These are phyloP conservation scores for Patella vulgata DNA, from an alignment of 1,140 invertebrate species.

Conservation along the genomic window DNA sequence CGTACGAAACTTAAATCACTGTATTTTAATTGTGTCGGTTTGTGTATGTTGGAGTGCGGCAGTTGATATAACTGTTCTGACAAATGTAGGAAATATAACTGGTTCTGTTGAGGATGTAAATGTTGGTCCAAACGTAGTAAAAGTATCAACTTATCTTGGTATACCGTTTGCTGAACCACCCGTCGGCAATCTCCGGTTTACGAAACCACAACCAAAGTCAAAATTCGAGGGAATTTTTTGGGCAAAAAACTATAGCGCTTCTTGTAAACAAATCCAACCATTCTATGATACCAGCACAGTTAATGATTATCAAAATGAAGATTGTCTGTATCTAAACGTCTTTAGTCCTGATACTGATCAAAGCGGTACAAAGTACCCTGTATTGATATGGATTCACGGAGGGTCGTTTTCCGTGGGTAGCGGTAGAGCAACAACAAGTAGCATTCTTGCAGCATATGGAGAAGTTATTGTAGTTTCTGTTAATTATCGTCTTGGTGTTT, in stretches of 20 bases:
- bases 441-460: constrained; percentile 74
- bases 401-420: constrained; percentile 90
- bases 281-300: too few relatives aligned
- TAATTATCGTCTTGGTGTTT: constrained; percentile 81
- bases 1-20: too few relatives aligned
- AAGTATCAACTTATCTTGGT: constrained; percentile 2
- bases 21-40: too few relatives aligned
- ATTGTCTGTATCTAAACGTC: constrained; percentile 95
- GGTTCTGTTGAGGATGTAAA: too few relatives aligned
- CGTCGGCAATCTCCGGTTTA: constrained; percentile 14
- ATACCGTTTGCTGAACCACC: constrained; percentile 10
- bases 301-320: too few relatives aligned
- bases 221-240: constrained; percentile 4
- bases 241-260: neutral
- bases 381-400: constrained; percentile 96
- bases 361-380: constrained; percentile 66
- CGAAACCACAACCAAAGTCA: constrained; percentile 14
- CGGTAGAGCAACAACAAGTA: constrained; percentile 89
- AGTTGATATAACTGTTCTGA: too few relatives aligned
- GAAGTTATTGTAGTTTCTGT: constrained; percentile 84
- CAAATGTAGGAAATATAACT: too few relatives aligned
- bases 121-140: constrained; percentile 7
- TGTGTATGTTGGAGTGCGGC: too few relatives aligned
- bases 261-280: constrained; percentile 15
- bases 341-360: constrained; percentile 72